Base-by-base conservation (phyloP, 2,888 invertebrate genomes). In the Abrostola tripartita region DNA sequence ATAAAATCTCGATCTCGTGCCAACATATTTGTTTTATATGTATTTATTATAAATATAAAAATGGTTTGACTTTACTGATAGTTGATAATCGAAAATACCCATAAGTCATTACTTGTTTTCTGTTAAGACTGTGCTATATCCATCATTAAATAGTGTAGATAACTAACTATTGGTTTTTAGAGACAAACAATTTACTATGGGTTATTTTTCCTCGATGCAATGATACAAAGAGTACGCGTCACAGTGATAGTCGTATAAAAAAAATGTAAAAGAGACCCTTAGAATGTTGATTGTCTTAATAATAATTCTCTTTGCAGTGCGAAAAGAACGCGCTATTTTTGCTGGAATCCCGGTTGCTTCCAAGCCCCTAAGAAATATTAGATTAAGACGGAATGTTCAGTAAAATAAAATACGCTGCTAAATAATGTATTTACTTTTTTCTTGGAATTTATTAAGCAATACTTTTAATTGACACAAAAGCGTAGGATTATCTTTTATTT, bases 381-480 rank as follows among this genome's bases (percentile, higher is more conserved):
- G 54, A 44, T 57, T 51, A 59, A 49, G 54, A 58, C 42, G 47
- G 37, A 66, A 44, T 51, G 42, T 37, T 55, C 10, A 12, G 35
- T 37, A 68, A 53, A 58, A 57, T 50, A 60, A 52, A 67, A 24
- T 11, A 57, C 37, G 47, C 40, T 49, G 55, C 47, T 14, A 55
- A 47, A 55, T 51, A 56, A 65, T 41, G 52, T 55, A n/a, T 41
- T 56, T 56, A 12, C 36, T 6, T 24, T 57, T n/a, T 65, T 40
- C 59, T 38, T 51, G 37, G 36, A 50, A 11, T 61, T 57, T 58
- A 59, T 58, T 61, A 47, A 35, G 50, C 54, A 51, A 51, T 47
- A 47, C 24, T 47, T 59, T 44, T 65, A 63, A 63, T 63, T 65
- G 60, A 60, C 65, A 55, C 24, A 41, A 63, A 52, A n/a, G 61